Evolutionary conservation across 2,888 invertebrate genomes (phyloP).

Genomic region (Cephus pulcher): DNA sequence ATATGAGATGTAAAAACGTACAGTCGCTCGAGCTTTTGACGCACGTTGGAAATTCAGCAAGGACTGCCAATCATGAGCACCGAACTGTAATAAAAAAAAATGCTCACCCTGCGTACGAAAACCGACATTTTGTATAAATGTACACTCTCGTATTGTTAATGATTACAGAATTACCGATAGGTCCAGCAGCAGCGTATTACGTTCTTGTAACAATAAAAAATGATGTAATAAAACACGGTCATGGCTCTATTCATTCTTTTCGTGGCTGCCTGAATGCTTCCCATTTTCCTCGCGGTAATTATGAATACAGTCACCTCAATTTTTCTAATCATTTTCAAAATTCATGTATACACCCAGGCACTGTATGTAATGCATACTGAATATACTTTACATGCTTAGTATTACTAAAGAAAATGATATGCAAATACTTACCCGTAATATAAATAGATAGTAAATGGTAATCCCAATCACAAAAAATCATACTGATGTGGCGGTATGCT

Average conservation of each 20-base stretch:
- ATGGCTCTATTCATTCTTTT: constrained; percentile 24
- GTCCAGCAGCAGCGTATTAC: constrained; percentile 25
- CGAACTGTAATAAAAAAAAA: background rate
- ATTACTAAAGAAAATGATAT: background rate
- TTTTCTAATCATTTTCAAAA: background rate
- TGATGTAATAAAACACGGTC: constrained; percentile 34
- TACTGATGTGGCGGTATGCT: background rate
- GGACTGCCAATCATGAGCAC: background rate
- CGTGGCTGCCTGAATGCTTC: background rate
- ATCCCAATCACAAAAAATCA: background rate
- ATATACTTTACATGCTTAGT: background rate
- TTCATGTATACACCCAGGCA: background rate
- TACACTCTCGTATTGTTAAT: constrained; percentile 8
- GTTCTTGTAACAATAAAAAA: constrained; percentile 36
- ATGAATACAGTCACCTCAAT: background rate
- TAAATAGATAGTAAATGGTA: background rate
- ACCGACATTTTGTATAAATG: background rate
- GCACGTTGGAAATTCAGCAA: background rate
- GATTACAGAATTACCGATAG: constrained; percentile 20
- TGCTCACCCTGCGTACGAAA: background rate
- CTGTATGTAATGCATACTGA: background rate
- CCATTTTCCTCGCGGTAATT: background rate
- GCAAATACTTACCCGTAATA: background rate
- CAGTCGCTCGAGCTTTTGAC: background rate
- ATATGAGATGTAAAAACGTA: background rate